Conservation (phyloP, 2,113 vertebrate species). For the Rhinolophus ferrumequinum region DNA sequence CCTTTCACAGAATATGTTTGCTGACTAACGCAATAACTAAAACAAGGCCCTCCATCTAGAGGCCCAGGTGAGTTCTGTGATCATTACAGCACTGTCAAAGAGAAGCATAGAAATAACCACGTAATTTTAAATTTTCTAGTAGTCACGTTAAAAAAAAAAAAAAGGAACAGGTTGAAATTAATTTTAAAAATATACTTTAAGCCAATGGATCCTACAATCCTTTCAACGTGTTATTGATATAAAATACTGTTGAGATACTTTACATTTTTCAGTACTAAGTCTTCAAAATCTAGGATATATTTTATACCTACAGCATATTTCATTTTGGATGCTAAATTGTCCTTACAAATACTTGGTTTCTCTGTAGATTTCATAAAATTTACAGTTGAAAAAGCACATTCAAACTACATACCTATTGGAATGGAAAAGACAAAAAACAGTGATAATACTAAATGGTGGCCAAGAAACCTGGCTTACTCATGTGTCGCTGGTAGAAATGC, state of each 20-base stretch:
- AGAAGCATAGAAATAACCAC: neutral
- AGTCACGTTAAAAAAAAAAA: neutral
- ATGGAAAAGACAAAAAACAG: neutral
- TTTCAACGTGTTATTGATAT: neutral
- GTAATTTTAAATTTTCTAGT: neutral
- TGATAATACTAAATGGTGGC: neutral
- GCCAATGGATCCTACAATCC: neutral
- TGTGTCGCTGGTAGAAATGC: neutral
- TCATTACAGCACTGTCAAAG: neutral
- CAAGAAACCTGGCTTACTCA: neutral
- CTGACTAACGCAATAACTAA: neutral
- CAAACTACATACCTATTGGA: neutral
- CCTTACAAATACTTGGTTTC: neutral
- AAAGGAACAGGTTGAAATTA: neutral
- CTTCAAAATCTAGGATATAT: neutral
- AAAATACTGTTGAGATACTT: neutral
- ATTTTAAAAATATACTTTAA: neutral
- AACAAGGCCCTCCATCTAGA: neutral
- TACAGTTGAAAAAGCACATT: neutral
- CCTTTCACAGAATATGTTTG: neutral
- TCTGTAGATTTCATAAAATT: conserved; percentile 14
- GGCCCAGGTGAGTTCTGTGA: neutral
- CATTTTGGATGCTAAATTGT: neutral
- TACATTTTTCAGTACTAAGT: neutral
- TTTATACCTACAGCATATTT: neutral